Base-by-base conservation (phyloP, 2,797 vertebrate genomes). In the Anomalospiza imberbis region DNA sequence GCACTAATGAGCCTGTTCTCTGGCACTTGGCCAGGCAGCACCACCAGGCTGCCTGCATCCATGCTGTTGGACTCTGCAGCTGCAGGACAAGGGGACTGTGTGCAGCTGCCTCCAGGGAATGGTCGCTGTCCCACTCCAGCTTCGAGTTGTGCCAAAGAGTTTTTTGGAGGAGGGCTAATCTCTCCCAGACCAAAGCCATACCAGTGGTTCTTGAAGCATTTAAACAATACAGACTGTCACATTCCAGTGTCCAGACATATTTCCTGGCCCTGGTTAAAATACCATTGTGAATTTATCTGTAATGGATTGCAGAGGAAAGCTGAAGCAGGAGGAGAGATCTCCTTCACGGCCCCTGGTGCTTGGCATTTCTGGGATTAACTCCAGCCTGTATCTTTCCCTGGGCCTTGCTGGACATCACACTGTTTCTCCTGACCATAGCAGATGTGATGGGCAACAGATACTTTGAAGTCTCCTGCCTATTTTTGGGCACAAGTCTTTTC, bases 91-190 rank as follows among this genome's bases (percentile, higher is more conserved):
- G 44, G 29, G 38, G 26, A 12, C 32, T 29, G 6, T 1, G 20
- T 1, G 7, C 47, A 34, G 54, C 50, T 85, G 58, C 50, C 58
- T 66, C 29, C 65, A 48, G 44, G 40, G 50, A 88, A 34, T 13
- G n/a, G 42, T 79, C 44, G 17, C 38, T 61, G 66, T 42, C 47
- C 38, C 0, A 1, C 2, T 0, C 29, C 34, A 65, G 38, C 54
- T 71, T 65, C 0, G 0, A 45, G 29, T n/a, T 68, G n/a, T 66
- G 17, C 34, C 5, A 6, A 19, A 8, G 28, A 68, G 11, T 13
- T 65, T 74, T 76, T 40, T 54, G 42, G 21, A 72, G n/a, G 21
- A 86, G 17, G 21, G 29, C 26, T 84, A 7, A 50, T 54, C 12
- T 72, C 25, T 89, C 38, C 62, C 40, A 79, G n/a, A 47, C 34